Evolutionary conservation across 2,113 vertebrate genomes (phyloP).

Genomic region (Cardinalis cardinalis): DNA sequence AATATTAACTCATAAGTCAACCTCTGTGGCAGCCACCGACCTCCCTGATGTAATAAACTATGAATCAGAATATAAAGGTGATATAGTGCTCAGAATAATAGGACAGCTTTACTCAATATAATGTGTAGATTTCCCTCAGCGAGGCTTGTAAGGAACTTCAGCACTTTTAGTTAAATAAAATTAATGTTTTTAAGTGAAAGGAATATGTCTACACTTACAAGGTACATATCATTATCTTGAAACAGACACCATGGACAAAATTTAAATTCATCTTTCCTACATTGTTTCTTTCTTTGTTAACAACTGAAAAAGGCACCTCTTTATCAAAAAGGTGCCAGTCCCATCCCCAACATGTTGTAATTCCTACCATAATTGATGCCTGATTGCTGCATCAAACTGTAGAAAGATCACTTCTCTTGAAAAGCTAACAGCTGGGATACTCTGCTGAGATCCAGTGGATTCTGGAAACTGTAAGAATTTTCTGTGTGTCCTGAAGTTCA

Average conservation of each 20-base stretch:
- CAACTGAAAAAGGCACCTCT: neutral
- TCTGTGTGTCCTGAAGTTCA: conserved; percentile 74
- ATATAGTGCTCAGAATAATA: neutral
- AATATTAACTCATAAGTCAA: neutral
- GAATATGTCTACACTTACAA: neutral
- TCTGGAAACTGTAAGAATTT: conserved; percentile 68
- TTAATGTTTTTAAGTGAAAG: neutral
- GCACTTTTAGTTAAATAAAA: neutral
- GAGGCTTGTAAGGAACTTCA: neutral
- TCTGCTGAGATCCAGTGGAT: conserved; percentile 57
- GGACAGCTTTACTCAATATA: neutral
- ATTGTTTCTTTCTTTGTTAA: neutral
- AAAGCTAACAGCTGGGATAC: conserved; percentile 63
- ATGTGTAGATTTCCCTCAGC: neutral
- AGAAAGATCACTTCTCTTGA: conserved; percentile 68
- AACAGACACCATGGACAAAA: neutral
- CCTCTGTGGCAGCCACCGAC: neutral
- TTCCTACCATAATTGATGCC: conserved; percentile 66
- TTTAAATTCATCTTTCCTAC: neutral
- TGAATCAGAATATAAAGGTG: neutral
- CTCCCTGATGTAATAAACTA: neutral
- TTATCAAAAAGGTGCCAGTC: neutral
- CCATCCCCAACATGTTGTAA: neutral
- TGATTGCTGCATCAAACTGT: conserved; percentile 69
- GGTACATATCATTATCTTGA: neutral